A percentile compares a stretch with the other conserved stretches of the same genome.
These are phyloP conservation scores for Peromyscus maniculatus DNA, from an alignment of 2,113 vertebrate genomes.

Conservation along the genomic window DNA sequence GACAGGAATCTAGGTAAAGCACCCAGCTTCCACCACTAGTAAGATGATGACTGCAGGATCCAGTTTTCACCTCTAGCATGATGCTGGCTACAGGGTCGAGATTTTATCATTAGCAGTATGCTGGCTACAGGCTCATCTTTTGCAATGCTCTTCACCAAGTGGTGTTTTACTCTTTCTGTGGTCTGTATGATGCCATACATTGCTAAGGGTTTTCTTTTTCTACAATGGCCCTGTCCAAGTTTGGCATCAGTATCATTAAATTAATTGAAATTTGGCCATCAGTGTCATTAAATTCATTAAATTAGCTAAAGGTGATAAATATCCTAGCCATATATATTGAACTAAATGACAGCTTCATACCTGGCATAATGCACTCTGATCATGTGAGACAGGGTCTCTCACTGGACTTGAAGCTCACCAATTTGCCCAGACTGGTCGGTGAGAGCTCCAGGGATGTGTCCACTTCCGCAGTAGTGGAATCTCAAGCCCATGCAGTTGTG, in stretches of 20 bases:
- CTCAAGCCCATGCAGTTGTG: not conserved
- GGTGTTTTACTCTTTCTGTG: not conserved
- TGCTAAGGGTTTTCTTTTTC: not conserved
- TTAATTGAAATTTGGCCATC: not conserved
- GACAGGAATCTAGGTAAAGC: not conserved
- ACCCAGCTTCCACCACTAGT: not conserved
- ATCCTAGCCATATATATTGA: not conserved
- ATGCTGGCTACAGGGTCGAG: too few species aligned
- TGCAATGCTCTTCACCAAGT: not conserved
- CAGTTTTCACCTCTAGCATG: not conserved
- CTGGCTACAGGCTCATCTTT: not conserved
- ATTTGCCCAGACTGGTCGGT: not conserved
- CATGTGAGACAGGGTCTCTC: not conserved
- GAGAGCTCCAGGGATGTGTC: not conserved
- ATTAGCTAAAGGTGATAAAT: not conserved
- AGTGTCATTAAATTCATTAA: not conserved
- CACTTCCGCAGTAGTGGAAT: not conserved
- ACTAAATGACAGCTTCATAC: not conserved
- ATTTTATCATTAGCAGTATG: too few species aligned
- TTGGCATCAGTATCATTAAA: not conserved
- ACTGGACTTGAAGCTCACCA: not conserved
- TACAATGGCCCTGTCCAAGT: not conserved
- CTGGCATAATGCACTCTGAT: not conserved
- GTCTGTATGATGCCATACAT: not conserved
- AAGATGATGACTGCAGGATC: not conserved